Percentiles rank a stretch among this genome's conserved stretches.
These are phyloP conservation scores for Gadopsis bispinosus DNA, from an alignment of 2,797 vertebrate species.

Conservation along the genomic window DNA sequence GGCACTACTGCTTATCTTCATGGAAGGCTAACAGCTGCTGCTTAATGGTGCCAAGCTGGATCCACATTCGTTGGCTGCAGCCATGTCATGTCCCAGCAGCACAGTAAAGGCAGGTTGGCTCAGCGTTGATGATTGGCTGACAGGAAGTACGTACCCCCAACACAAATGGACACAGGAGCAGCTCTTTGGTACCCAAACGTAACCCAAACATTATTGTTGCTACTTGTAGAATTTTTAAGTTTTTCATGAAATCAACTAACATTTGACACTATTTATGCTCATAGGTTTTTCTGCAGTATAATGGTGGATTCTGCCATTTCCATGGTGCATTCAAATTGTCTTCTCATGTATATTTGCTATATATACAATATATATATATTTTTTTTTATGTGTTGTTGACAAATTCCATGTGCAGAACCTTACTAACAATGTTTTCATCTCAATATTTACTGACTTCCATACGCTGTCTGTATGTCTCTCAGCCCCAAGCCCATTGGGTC, in stretches of 20 bases:
- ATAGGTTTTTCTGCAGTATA: not conserved
- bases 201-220: not conserved
- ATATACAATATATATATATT: no score
- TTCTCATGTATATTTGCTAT: not conserved
- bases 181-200: not conserved
- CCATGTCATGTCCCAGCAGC: constrained; percentile 36
- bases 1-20: constrained; percentile 36
- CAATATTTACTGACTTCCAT: no score
- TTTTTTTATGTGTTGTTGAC: no score
- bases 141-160: not conserved
- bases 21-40: constrained; percentile 56
- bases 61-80: not conserved
- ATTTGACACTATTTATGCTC: not conserved
- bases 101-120: constrained; percentile 17
- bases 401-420: no score
- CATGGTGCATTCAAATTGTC: not conserved
- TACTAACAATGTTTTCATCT: no score
- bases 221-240: not conserved
- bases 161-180: constrained; percentile 22
- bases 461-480: no score
- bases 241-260: not conserved
- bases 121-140: constrained; percentile 1
- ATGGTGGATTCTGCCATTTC: not conserved
- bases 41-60: constrained; percentile 30
- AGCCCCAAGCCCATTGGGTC: no score